These are phyloP conservation scores for Pissodes strobi DNA, from an alignment of 1,140 invertebrate species.

Conservation along the genomic window DNA sequence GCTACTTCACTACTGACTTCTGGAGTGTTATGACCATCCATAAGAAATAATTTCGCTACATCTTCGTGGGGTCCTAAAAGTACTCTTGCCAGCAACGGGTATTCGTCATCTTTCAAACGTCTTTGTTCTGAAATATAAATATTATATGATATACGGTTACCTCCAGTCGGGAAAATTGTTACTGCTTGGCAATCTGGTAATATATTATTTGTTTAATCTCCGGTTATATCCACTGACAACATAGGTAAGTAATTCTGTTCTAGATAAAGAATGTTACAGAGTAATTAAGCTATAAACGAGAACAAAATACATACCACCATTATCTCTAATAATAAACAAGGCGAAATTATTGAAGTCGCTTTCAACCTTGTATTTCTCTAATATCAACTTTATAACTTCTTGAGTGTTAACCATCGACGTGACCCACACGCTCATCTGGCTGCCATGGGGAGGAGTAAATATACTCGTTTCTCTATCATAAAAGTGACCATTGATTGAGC, in stretches of 20 bases:
- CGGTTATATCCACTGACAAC: too few relatives aligned
- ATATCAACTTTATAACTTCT: conserved; percentile 82
- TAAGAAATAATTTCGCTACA: conserved; percentile 77
- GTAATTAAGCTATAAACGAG: too few relatives aligned
- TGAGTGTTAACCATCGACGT: conserved; percentile 78
- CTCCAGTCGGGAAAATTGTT: neutral
- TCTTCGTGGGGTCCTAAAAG: conserved; percentile 83
- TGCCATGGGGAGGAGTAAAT: conserved; percentile 83
- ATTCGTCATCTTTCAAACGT: conserved; percentile 75
- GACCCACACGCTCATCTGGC: conserved; percentile 84
- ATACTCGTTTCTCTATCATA: conserved; percentile 88
- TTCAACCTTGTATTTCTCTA: conserved; percentile 89
- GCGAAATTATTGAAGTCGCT: conserved; percentile 79
- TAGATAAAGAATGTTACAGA: too few relatives aligned
- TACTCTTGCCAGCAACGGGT: conserved; percentile 77
- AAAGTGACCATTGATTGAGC: conserved; percentile 87
- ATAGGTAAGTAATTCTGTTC: too few relatives aligned
- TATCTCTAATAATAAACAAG: conserved; percentile 80
- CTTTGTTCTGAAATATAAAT: conserved; percentile 68
- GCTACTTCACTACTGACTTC: conserved; percentile 81
- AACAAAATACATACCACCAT: conserved; percentile 74
- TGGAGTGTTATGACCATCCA: conserved; percentile 73
- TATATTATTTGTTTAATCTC: neutral
- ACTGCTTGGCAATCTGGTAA: neutral
- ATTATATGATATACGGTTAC: too few relatives aligned